Percentiles rank a stretch among this genome's conserved stretches.
Evolutionary conservation across 2,113 vertebrate species (phyloP).

Genomic region (Agapornis roseicollis): DNA sequence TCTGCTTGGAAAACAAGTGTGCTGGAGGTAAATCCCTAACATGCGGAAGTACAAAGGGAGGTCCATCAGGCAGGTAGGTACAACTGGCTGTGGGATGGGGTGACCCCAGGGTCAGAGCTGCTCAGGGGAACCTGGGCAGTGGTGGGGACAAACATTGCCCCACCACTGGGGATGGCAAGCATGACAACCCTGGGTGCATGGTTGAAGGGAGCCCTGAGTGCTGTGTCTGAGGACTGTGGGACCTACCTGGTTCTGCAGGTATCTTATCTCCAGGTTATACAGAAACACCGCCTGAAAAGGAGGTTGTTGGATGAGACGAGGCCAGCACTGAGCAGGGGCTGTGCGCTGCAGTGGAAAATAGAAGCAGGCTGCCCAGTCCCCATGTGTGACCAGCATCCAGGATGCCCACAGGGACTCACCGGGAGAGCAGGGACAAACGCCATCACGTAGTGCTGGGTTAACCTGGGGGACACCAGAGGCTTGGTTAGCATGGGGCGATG

Average conservation of each 20-base stretch:
- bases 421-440: slow-evolving; percentile 84
- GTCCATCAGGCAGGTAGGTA: neutral
- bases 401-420: slow-evolving; percentile 72
- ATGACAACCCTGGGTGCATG: accelerated
- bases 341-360: accelerated
- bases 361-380: neutral
- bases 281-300: slow-evolving; percentile 80
- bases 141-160: neutral
- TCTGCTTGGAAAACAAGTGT: neutral
- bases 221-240: accelerated
- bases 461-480: neutral
- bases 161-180: accelerated
- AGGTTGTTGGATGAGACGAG: neutral
- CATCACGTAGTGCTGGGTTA: slow-evolving; percentile 79
- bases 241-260: slow-evolving; percentile 88
- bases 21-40: neutral
- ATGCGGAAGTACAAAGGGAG: neutral
- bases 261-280: slow-evolving; percentile 79
- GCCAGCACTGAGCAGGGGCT: neutral
- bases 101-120: neutral
- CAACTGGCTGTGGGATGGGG: neutral
- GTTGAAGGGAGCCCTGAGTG: neutral
- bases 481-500: accelerated
- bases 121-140: accelerated
- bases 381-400: accelerated